Evolutionary conservation across 2,113 vertebrate species (phyloP), one percentile per base, ranked within the genome.

Genomic region (Procavia capensis): DNA sequence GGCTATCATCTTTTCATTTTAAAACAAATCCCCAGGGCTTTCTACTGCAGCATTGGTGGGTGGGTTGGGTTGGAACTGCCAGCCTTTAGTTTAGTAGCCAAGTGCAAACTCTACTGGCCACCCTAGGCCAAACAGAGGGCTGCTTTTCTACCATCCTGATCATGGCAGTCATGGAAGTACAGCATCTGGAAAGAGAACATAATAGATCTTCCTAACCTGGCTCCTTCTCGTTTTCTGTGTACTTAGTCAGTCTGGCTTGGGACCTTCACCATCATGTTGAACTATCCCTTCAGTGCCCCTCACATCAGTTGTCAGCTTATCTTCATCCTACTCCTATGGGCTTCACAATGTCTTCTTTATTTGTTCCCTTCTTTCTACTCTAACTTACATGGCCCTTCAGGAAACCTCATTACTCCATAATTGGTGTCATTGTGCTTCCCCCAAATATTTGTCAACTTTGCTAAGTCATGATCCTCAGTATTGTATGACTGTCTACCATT

Each of bases 191-290:
- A 94, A 84, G 59, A 79, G 6, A 57, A 74, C 31, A 57, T 3
- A 34, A 68, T 9, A 45, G 59, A 41, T 41, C 22, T 45, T 91
- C 11, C 63, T 74, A 81, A 96, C 39, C 63, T 27, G 66, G 9
- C 29, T 74, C 29, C 47, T 79, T 50, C 41, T 74, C 29, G 31
- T 80, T 94, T 95, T 85, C 29, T 82, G 19, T 91, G 83, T 89
- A 57, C 72, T 87, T 66, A 83, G 2, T 74, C 83, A 70, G 3
- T 89, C 64, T 39, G 76, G 66, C 14, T 85, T 36, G 64, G 61
- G 57, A 39, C 5, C 31, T 68, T 54, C 36, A 13, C 34, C 70
- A 19, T 39, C n/a, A 27, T 39, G 39, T 74, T 82, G 50, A 84
- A 63, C 39, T 72, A 34, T 17, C 54, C 29, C 34, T 64, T 66